Base-by-base conservation (phyloP, 2,797 vertebrate species). In the Sebastes jordani region DNA sequence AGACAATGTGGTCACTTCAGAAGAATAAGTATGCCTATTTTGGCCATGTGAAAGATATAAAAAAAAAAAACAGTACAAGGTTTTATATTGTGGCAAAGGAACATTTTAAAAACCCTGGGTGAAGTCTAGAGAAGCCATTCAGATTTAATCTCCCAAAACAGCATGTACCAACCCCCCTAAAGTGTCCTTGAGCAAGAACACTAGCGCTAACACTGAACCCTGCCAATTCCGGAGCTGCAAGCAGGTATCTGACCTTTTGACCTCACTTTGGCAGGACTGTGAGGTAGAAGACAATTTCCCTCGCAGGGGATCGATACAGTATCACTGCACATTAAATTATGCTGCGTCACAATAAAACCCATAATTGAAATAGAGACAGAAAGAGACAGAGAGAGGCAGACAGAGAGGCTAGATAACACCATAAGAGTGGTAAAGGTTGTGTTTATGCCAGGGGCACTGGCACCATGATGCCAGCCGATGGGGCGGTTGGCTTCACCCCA, bases 401-500 rank as follows among this genome's bases (percentile, higher is more conserved):
- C 59, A 77, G 69, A 59, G 83, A 85, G 80, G 61, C 18, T 61
- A 68, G 84, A 91, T 82, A 84, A 82, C 77, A 80, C 77, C 83
- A 75, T 72, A 86, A 80, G 80, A 84, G 84, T 88, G 81, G 66
- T 86, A 91, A 88, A 91, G 88, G 91, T 91, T 92, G 75, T 92
- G 91, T 90, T 92, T 83, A 91, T 82, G 90, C 92, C 88, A 71
- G 22, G 61, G 92, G 89, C 90, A 62, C 23, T 88, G 89, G 81
- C 85, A 90, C 82, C 79, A 80, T 78, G 87, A 81, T 86, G 83
- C 86, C 82, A 82, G 82, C 79, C 52, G 27, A 69, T 71, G 61
- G 78, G 3, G 60, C 80, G 80, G 42, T 52, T 65, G 65, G 65
- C 42, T 81, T 67, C 25, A 67, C 65, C 27, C 64, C 64, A 49